These are phyloP conservation scores for Limonius californicus DNA, from an alignment of 1,140 invertebrate genomes.

Conservation along the genomic window DNA sequence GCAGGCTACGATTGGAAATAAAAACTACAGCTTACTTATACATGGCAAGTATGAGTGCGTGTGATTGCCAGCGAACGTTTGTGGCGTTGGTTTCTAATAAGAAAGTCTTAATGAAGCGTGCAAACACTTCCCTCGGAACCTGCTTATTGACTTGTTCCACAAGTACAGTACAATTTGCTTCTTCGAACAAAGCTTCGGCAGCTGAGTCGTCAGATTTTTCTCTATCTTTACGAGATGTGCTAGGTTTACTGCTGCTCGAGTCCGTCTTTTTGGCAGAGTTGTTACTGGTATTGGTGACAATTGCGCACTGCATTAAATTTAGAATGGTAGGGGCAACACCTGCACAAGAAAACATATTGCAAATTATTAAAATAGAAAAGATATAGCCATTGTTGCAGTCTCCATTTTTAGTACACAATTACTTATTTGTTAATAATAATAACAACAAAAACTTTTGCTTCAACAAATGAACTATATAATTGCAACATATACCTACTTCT, in stretches of 20 bases:
- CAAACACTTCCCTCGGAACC: conserved; percentile 63
- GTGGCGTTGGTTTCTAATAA: conserved; percentile 91
- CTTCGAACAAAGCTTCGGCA: conserved; percentile 64
- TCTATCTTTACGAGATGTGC: conserved; percentile 51
- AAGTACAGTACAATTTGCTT: conserved; percentile 63
- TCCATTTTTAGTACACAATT: too few relatives aligned
- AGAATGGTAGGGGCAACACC: conserved; percentile 86
- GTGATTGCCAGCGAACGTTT: conserved; percentile 92
- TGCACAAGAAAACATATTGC: conserved; percentile 18
- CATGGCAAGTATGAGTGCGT: conserved; percentile 79
- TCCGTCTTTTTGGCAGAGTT: conserved; percentile 25
- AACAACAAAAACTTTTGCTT: too few relatives aligned
- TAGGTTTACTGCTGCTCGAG: conserved; percentile 17
- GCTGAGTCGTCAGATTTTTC: conserved; percentile 68
- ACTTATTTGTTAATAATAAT: too few relatives aligned
- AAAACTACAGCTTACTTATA: conserved; percentile 62
- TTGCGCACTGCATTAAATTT: conserved; percentile 83
- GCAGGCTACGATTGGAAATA: not conserved
- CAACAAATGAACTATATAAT: too few relatives aligned
- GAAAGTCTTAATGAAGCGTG: conserved; percentile 85
- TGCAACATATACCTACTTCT: too few relatives aligned
- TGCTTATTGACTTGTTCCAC: conserved; percentile 70
- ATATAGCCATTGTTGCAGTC: too few relatives aligned
- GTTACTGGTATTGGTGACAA: conserved; percentile 57
- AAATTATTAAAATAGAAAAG: too few relatives aligned